Evolutionary conservation across 1,140 invertebrate species (phyloP).

Genomic region (Formica exsecta): DNA sequence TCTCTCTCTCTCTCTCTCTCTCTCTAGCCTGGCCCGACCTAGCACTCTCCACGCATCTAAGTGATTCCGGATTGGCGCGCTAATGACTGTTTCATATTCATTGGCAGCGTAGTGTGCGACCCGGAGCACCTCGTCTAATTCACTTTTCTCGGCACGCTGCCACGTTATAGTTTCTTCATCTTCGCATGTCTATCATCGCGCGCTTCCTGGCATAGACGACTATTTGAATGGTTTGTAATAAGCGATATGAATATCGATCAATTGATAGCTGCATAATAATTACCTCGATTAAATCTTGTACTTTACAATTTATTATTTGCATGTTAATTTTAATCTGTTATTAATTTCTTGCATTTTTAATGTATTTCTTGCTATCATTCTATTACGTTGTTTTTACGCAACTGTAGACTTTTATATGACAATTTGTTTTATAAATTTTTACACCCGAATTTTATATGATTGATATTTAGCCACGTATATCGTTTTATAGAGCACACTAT

Average conservation of each 20-base stretch:
- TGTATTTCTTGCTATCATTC: neutral
- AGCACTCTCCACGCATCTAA: constrained; percentile 67
- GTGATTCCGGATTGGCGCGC: constrained; percentile 79
- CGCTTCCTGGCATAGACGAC: neutral
- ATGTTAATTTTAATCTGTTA: neutral
- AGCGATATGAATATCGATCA: neutral
- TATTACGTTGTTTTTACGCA: neutral
- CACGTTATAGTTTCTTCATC: constrained; percentile 58
- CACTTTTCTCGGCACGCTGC: constrained; percentile 6
- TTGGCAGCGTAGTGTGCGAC: constrained; percentile 65
- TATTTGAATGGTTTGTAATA: neutral
- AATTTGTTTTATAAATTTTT: neutral
- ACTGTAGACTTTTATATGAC: no score
- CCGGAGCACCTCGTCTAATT: constrained; percentile 46
- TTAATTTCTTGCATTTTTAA: neutral
- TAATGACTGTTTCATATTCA: constrained; percentile 83
- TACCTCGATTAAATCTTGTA: neutral
- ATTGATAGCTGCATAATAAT: neutral
- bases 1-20: neutral
- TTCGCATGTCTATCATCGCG: neutral
- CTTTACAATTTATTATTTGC: neutral
- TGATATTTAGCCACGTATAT: neutral
- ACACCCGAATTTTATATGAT: neutral
- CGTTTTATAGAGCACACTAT: neutral
- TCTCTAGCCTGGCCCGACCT: neutral